Conservation (phyloP, 2,888 invertebrate species). For the Asteroscopus sphinx region DNA sequence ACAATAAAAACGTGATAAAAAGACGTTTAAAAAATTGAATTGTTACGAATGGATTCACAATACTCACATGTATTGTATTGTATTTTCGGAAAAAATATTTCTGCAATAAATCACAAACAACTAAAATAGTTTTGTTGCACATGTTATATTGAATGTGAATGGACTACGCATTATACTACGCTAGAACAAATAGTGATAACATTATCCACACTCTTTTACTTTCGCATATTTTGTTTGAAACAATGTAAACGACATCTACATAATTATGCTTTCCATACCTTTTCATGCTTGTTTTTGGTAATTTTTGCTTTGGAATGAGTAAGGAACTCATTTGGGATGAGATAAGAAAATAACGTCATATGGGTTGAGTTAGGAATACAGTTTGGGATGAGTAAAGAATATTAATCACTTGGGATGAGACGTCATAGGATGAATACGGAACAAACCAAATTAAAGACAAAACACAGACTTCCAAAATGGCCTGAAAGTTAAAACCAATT, state of each 20-base stretch:
- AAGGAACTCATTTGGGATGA: no score
- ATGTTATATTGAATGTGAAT: constrained; percentile 18
- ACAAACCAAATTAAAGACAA: neutral
- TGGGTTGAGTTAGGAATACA: no score
- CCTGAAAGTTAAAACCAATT: neutral
- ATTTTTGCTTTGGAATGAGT: no score
- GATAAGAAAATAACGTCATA: no score
- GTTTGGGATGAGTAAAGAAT: no score
- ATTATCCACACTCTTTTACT: neutral
- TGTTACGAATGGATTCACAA: neutral
- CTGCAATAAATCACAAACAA: constrained; percentile 25
- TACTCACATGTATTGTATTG: no score
- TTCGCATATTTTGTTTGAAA: neutral
- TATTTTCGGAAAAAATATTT: constrained; percentile 1
- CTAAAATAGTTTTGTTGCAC: constrained; percentile 25
- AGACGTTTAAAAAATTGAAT: neutral
- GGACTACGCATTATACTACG: constrained; percentile 6
- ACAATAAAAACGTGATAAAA: no score
- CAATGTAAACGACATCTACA: constrained; percentile 10
- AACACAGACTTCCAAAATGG: constrained; percentile 1
- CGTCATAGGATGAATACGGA: no score
- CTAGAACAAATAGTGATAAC: constrained; percentile 18
- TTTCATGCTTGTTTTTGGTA: no score
- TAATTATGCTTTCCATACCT: no score
- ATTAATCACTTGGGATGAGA: no score